A percentile compares a stretch with the other conserved stretches of the same genome.
Evolutionary conservation across 2,113 vertebrate species (phyloP).

Genomic region (Azemiops feae): DNA sequence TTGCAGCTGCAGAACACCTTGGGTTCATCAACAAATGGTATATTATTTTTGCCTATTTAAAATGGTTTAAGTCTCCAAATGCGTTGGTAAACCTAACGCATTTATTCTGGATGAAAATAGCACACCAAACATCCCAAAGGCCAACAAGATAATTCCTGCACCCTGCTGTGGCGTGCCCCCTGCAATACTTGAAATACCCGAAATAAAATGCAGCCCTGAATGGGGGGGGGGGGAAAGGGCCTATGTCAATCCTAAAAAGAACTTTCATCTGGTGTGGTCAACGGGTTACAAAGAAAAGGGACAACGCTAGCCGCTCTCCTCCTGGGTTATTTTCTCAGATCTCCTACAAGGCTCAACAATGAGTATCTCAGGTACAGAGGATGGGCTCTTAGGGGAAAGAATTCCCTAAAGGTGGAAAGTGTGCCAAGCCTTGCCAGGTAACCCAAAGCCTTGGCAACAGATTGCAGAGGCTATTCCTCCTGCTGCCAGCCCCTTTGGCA

Average conservation of each 20-base stretch:
- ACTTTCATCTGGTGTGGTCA: not conserved
- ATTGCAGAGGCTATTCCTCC: not conserved
- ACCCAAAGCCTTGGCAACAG: not conserved
- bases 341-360: not conserved
- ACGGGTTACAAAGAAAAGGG: not conserved
- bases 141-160: not conserved
- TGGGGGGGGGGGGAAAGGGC: accelerated
- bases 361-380: not conserved
- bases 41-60: not conserved
- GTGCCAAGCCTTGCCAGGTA: not conserved
- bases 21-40: not conserved
- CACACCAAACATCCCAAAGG: not conserved
- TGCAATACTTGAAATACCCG: not conserved
- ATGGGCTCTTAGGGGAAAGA: not conserved
- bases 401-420: not conserved
- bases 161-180: not conserved
- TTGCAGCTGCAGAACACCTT: not conserved
- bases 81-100: not conserved
- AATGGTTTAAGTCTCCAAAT: not conserved
- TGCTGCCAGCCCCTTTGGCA: not conserved
- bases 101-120: not conserved
- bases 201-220: not conserved
- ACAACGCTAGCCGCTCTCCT: not conserved
- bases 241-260: not conserved
- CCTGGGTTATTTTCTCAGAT: not conserved